Evolutionary conservation across 2,888 invertebrate genomes (phyloP).

Genomic region (Pantelozetes paolii): DNA sequence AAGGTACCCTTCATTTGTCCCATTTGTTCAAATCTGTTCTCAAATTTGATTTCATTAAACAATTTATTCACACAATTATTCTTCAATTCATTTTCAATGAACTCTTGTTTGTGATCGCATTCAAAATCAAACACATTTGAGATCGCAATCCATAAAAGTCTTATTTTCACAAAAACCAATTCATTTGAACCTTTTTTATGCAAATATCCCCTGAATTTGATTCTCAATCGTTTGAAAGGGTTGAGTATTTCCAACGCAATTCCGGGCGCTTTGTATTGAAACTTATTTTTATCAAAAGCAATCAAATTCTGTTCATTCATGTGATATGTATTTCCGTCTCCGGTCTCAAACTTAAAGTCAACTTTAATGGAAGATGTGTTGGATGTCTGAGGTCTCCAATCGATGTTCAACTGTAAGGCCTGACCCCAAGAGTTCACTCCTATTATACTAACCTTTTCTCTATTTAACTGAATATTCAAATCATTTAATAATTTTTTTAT

Average conservation of each 20-base stretch:
- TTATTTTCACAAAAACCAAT: not conserved
- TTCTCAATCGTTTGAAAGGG: constrained; percentile 21
- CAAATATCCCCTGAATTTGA: constrained; percentile 36
- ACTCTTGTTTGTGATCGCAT: not conserved
- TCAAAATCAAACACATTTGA: constrained; percentile 17
- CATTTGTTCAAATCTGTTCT: constrained; percentile 19
- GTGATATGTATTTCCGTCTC: not conserved
- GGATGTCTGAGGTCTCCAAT: constrained; percentile 21
- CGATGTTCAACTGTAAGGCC: not conserved
- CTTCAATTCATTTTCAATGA: not conserved
- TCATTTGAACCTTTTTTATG: not conserved
- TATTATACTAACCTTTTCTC: not conserved
- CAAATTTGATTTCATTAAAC: not conserved
- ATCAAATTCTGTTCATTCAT: constrained; percentile 2
- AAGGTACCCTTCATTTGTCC: constrained; percentile 29
- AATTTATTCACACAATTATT: no score
- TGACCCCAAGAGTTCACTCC: constrained; percentile 29
- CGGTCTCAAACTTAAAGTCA: constrained; percentile 2
- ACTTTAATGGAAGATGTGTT: not conserved
- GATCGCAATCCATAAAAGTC: not conserved
- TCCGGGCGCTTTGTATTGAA: constrained; percentile 22
- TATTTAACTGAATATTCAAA: no score
- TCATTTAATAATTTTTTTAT: no score
- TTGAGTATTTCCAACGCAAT: constrained; percentile 12
- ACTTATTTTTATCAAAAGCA: not conserved